phyloP scores from a whole-genome alignment of 2,797 vertebrate species.

The Pampus argenteus region DNA sequence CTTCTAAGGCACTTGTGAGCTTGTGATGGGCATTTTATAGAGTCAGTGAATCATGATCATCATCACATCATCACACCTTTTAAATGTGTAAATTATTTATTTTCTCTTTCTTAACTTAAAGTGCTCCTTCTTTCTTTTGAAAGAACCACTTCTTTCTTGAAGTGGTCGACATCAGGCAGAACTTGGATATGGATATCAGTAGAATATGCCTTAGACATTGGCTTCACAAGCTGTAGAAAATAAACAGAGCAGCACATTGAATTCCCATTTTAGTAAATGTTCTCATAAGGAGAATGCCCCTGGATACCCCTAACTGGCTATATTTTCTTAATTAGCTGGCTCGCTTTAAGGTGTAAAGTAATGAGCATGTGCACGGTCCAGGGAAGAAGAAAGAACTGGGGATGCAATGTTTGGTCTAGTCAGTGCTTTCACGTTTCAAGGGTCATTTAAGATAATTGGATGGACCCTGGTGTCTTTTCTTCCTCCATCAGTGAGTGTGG shows the following conservation, averaged over 20 bases:
- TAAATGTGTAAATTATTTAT: too few relatives aligned
- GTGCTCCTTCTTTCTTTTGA: too few relatives aligned
- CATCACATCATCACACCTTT: too few relatives aligned
- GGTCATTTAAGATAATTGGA: constrained; percentile 20
- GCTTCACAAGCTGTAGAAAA: not conserved
- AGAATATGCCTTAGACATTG: not conserved
- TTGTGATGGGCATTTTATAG: too few relatives aligned
- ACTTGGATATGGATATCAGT: not conserved
- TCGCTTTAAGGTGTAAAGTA: constrained; percentile 4
- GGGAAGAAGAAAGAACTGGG: not conserved
- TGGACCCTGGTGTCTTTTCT: constrained; percentile 13
- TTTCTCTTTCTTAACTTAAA: too few relatives aligned
- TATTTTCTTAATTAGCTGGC: not conserved
- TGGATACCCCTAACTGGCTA: not conserved
- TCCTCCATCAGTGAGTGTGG: not conserved
- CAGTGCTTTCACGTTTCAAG: constrained; percentile 5
- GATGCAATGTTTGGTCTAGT: constrained; percentile 20
- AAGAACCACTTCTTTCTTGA: too few relatives aligned
- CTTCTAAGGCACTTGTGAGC: too few relatives aligned
- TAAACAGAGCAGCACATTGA: not conserved
- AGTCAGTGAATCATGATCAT: too few relatives aligned
- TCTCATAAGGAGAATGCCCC: not conserved
- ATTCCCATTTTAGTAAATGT: not conserved
- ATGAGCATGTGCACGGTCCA: constrained; percentile 31
- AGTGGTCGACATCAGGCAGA: not conserved